Conservation (phyloP, 2,888 invertebrate genomes). For the Brachyopa scutellaris region DNA sequence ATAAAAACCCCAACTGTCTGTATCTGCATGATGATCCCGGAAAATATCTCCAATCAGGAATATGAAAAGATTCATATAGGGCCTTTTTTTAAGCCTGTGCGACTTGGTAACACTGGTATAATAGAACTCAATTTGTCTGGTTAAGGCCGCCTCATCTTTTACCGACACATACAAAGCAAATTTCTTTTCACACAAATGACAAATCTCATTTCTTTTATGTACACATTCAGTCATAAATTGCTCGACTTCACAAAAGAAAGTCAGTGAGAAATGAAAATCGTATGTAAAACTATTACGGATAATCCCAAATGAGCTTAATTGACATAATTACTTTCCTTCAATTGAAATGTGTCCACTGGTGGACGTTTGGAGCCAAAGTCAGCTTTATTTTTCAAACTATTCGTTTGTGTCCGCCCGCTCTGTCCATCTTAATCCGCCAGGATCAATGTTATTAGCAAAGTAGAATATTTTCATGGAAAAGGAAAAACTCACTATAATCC, state of each 20-base stretch:
- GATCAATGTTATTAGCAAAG: slow-evolving; percentile 48
- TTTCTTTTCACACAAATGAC: not conserved
- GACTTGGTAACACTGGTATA: too few relatives aligned
- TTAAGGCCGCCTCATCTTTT: too few relatives aligned
- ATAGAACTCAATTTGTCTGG: too few relatives aligned
- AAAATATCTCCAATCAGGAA: too few relatives aligned
- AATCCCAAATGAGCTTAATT: slow-evolving; percentile 58
- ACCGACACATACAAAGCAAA: too few relatives aligned
- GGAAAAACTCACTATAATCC: slow-evolving; percentile 33
- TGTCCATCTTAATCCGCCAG: slow-evolving; percentile 4
- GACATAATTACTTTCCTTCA: slow-evolving; percentile 46
- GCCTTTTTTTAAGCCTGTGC: too few relatives aligned
- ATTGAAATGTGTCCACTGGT: slow-evolving; percentile 1
- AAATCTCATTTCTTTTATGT: not conserved
- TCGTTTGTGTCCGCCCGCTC: slow-evolving; percentile 3
- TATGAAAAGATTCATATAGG: too few relatives aligned
- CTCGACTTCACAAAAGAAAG: not conserved
- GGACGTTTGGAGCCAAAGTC: not conserved
- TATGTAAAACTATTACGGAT: slow-evolving; percentile 8
- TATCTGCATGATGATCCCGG: too few relatives aligned
- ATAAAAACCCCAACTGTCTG: too few relatives aligned
- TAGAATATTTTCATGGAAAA: slow-evolving; percentile 25
- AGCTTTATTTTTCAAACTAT: slow-evolving; percentile 18
- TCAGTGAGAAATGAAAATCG: not conserved
- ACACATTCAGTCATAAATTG: too few relatives aligned